Base-by-base conservation (phyloP, 2,113 vertebrate species). In the Willisornis vidua region DNA sequence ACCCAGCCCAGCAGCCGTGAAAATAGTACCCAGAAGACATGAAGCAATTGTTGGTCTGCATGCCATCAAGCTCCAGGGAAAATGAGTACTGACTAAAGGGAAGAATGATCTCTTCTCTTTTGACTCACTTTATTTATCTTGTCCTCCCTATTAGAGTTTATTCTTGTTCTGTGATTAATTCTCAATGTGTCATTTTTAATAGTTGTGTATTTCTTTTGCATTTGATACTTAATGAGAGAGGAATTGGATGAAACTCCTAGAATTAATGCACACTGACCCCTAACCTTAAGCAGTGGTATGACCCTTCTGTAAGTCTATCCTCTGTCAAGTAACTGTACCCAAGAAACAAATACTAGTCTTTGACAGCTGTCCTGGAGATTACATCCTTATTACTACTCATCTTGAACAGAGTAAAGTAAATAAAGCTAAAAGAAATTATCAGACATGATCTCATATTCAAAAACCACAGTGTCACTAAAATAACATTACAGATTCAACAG, bases 331-430 rank as follows among this genome's bases (percentile, higher is more conserved):
- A 86, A 86, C 55, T 35, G 59, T 65, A 90, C 16, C 59, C 86
- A 68, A 61, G 73, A 94, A 91, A 81, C 84, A 86, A 94, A 89
- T 68, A 67, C 19, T 78, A 78, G 65, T 93, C 41, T 90, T 46
- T 72, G 84, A 74, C 76, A 95, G 83, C 79, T 93, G 79, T 86
- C 68, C 51, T 81, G 73, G 68, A 90, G 39, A 61, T 92, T 93
- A 45, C 19, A 55, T 66, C 83, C 72, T 52, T 74, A 31, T 65
- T 81, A 28, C 61, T 55, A 52, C 48, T 78, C 4, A 6, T 74
- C 61, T 91, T 78, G 73, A 90, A n/a, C 26, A 57, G 23, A 75
- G 9, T 45, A 87, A 95, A 52, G 37, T 59, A 84, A 95, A 84
- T 73, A 58, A 93, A 96, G 33, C 88, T 67, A 71, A 86, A 83